Evolutionary conservation across 2,113 vertebrate genomes (phyloP).

Genomic region (Megaceryle maxima): DNA sequence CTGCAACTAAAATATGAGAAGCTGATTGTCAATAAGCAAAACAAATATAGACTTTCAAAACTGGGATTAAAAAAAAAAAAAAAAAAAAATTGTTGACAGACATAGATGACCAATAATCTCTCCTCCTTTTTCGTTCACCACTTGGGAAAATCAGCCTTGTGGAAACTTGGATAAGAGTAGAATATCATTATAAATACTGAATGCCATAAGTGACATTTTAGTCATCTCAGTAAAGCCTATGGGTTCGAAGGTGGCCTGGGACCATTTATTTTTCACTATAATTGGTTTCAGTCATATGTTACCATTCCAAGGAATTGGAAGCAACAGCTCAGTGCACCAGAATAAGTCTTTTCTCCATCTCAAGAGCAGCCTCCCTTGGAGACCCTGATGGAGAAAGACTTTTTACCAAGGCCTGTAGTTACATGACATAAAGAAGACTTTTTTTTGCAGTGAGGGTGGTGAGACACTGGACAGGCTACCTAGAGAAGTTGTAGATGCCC

Average conservation of each 20-base stretch:
- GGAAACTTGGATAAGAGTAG: background rate
- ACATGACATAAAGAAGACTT: background rate
- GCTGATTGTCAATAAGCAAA: background rate
- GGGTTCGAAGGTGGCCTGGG: background rate
- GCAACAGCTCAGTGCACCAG: background rate
- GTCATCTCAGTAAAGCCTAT: background rate
- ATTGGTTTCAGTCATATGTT: background rate
- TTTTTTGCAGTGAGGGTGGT: background rate
- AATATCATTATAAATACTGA: background rate
- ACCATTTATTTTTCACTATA: background rate
- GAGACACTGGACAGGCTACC: background rate
- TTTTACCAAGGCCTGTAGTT: background rate
- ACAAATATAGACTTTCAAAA: background rate
- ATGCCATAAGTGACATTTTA: background rate
- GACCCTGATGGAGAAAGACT: background rate
- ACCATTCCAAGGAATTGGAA: background rate
- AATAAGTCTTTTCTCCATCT: background rate
- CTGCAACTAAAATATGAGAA: background rate
- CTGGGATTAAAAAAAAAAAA: rapidly evolving
- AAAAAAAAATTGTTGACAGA: background rate
- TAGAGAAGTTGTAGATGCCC: background rate
- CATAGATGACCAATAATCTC: background rate
- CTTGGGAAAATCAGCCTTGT: background rate
- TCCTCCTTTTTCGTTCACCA: background rate
- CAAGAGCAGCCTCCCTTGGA: background rate